Base-by-base conservation (phyloP, 2,888 invertebrate species). In the Chrysina gloriosa region DNA sequence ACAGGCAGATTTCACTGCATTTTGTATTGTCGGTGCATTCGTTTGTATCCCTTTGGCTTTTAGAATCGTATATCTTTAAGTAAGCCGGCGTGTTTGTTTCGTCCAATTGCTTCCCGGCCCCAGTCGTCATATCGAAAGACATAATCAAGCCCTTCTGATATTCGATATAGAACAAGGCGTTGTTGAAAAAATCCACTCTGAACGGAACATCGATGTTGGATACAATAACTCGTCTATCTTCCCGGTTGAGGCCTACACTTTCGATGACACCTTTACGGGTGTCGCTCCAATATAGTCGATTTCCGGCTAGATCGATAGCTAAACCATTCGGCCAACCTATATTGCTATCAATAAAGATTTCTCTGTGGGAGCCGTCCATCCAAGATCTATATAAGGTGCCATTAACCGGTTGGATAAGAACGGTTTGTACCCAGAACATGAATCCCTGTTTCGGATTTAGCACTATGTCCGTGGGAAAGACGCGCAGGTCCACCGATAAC, bases 381-480 rank as follows among this genome's bases (percentile, higher is more conserved):
- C 87, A 87, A 19, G 92, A 89, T 45, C 86, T 84, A 80, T 90
- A 89, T 73, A 94, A 88, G 71, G 87, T 87, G 5, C 90, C 90
- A 61, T 80, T 81, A 61, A 80, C 77, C 1, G 77, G 81, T 73
- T 73, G 75, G 11, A 81, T 80, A 16, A 83, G 82, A 21, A 86
- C 85, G 92, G 92, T 94, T 79, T 90, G 89, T 1, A 90, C 85
- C 92, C 93, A 95, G 84, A 90, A 95, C 87, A 95, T 89, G 27
- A 85, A 78, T 84, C 94, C 92, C 69, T 86, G 84, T 69, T 84
- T 83, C 0, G 93, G 91, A 83, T 92, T 88, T 6, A 94, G 84
- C 6, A 86, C 89, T 74, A 94, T 79, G 0, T 79, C 78, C 3
- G 77, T 82, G 77, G 89, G 89, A 86, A 88, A 87, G 78, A 80